A percentile compares a stretch with the other conserved stretches of the same genome.
phyloP scores from a whole-genome alignment of 2,888 invertebrate genomes.

The Cactoblastis cactorum region DNA sequence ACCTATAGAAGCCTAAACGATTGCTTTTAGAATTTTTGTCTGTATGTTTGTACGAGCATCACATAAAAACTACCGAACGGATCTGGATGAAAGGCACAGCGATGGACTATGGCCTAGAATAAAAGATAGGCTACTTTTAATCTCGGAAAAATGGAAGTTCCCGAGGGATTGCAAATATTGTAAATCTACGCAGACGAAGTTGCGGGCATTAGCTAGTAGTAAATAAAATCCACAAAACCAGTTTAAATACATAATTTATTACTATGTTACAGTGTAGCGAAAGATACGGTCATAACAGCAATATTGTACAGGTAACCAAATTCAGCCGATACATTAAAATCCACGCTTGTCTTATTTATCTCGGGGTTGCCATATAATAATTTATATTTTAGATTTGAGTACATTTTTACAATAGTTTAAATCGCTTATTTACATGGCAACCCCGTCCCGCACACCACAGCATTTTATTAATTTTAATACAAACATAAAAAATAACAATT shows the following conservation, averaged over 20 bases:
- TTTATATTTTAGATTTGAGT: conserved; percentile 11
- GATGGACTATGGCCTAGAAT: too few species aligned
- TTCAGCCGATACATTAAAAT: conserved; percentile 23
- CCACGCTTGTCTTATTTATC: neutral
- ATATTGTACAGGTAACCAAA: conserved; percentile 35
- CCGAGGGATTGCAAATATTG: too few species aligned
- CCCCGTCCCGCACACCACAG: neutral
- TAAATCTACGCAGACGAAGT: too few species aligned
- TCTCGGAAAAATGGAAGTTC: too few species aligned
- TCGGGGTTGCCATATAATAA: conserved; percentile 1
- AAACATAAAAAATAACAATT: conserved; percentile 72
- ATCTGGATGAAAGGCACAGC: too few species aligned
- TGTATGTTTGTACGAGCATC: too few species aligned
- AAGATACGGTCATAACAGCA: conserved; percentile 55
- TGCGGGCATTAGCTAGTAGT: too few species aligned
- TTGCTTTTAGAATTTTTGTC: too few species aligned
- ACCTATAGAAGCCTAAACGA: too few species aligned
- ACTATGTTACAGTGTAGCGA: conserved; percentile 73
- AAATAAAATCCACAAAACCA: conserved; percentile 9
- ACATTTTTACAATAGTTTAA: conserved; percentile 40
- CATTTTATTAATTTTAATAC: conserved; percentile 44
- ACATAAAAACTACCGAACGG: too few species aligned
- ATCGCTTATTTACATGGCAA: conserved; percentile 5
- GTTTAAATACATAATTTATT: conserved; percentile 79
- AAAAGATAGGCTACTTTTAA: too few species aligned